Conservation (phyloP, 2,888 invertebrate species). For the Seira ritae region DNA sequence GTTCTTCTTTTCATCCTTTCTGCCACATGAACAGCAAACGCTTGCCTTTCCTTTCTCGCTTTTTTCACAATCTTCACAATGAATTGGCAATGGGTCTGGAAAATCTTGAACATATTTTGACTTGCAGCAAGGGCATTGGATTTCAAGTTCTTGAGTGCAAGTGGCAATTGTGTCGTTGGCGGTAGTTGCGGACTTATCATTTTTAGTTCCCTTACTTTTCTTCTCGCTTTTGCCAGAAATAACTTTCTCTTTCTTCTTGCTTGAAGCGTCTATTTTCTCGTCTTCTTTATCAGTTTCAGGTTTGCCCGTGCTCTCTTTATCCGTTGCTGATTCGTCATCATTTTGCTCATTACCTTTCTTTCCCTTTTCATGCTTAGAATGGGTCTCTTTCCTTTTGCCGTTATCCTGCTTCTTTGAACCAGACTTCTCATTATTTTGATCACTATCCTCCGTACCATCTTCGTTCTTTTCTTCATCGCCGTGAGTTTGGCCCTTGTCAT, state of each 20-base stretch:
- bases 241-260: neutral
- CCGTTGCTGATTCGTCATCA: neutral
- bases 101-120: neutral
- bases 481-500: neutral
- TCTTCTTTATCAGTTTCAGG: neutral
- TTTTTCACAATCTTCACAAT: constrained; percentile 22
- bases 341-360: neutral
- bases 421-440: neutral
- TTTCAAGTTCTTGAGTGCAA: constrained; percentile 18
- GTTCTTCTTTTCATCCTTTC: too few relatives aligned
- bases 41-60: too few relatives aligned
- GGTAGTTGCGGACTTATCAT: neutral
- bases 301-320: neutral
- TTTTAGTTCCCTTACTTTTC: neutral
- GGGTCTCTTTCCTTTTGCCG: neutral
- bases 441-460: neutral
- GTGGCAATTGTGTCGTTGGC: neutral
- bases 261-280: neutral
- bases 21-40: too few relatives aligned
- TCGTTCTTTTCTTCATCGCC: neutral
- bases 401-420: neutral
- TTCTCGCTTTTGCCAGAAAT: neutral
- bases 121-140: constrained; percentile 18
- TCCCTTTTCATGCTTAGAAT: neutral
- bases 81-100: constrained; percentile 27